Percentiles rank a stretch among this genome's conserved stretches.
These are phyloP conservation scores for Eupithecia insigniata DNA, from an alignment of 2,888 invertebrate genomes.

Conservation along the genomic window DNA sequence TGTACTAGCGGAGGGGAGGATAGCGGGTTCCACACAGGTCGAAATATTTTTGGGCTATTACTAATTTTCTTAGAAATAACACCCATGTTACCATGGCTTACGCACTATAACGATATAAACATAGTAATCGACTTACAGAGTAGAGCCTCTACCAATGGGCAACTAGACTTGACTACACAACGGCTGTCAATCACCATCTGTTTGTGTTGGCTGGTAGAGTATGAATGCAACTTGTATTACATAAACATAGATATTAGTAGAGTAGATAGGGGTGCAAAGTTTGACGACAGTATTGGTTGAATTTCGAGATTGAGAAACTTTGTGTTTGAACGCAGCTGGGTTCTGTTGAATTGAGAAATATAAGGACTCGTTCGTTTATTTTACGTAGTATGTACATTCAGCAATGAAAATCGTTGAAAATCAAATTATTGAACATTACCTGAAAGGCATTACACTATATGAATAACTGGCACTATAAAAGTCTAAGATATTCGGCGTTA, in stretches of 20 bases:
- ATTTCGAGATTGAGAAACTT: slow-evolving; percentile 27
- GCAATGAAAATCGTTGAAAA: not conserved
- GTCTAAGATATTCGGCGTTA: no score
- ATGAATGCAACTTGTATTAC: slow-evolving; percentile 14
- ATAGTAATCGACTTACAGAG: not conserved
- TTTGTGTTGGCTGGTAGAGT: slow-evolving; percentile 23
- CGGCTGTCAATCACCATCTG: slow-evolving; percentile 34
- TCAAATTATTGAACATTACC: no score
- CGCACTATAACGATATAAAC: no score
- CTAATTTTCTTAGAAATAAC: no score
- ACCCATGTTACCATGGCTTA: no score
- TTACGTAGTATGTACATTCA: not conserved
- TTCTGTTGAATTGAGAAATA: not conserved
- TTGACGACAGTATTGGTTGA: slow-evolving; percentile 8
- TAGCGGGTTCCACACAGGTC: no score
- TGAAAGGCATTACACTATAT: no score
- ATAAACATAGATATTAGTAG: not conserved
- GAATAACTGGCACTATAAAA: no score
- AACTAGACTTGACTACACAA: slow-evolving; percentile 15
- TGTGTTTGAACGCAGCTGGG: slow-evolving; percentile 24
- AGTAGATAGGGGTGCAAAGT: slow-evolving; percentile 5
- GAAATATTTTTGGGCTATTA: no score
- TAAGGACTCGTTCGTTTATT: not conserved
- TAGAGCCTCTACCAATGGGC: not conserved
- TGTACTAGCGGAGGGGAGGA: no score